These are phyloP conservation scores for Chiloscyllium punctatum DNA, from an alignment of 2,797 vertebrate genomes.

Conservation along the genomic window DNA sequence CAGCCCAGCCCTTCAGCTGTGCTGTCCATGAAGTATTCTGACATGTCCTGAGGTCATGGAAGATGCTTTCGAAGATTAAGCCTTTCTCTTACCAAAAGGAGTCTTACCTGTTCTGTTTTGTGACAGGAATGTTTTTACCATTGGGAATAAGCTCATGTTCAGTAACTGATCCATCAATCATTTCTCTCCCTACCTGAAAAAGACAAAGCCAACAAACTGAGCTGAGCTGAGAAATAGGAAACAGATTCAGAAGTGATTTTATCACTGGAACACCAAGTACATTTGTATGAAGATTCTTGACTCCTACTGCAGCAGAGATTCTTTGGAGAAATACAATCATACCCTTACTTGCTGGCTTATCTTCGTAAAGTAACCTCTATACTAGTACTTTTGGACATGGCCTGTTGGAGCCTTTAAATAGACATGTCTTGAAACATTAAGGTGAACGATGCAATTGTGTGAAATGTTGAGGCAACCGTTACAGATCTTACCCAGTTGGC, in stretches of 20 bases:
- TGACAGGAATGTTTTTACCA: constrained; percentile 13
- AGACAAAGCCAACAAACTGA: background rate
- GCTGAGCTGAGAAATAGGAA: background rate
- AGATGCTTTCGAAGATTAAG: too few species aligned
- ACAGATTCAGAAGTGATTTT: background rate
- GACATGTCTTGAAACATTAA: too few species aligned
- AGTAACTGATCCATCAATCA: background rate
- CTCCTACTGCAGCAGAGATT: background rate
- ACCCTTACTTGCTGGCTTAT: too few species aligned
- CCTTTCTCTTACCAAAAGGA: background rate
- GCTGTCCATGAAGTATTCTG: too few species aligned
- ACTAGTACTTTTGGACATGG: too few species aligned
- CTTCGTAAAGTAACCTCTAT: too few species aligned
- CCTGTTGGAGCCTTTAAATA: too few species aligned
- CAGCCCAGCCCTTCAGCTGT: too few species aligned
- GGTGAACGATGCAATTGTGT: background rate
- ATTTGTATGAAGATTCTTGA: background rate
- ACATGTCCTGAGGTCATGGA: too few species aligned
- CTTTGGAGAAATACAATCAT: too few species aligned
- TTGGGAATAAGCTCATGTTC: background rate
- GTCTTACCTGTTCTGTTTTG: constrained; percentile 1
- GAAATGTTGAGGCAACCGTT: background rate
- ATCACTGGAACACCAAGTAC: background rate
- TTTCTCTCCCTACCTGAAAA: background rate
- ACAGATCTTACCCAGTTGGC: background rate